Base-by-base conservation (phyloP, 2,888 invertebrate species). In the Lepidochitona cinerea region DNA sequence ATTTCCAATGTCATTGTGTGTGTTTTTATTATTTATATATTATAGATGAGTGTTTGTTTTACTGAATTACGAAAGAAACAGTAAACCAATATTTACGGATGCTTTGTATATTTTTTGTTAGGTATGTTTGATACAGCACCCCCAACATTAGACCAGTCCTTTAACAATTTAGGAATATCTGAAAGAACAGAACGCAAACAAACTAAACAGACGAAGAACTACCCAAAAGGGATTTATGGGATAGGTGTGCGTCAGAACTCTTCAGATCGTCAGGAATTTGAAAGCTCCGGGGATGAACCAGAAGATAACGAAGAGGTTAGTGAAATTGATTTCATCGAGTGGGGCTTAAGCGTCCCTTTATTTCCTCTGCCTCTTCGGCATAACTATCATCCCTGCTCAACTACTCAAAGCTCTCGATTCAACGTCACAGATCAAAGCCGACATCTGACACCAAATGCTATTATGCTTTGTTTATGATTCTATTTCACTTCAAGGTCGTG, bases 221-320 rank as follows among this genome's bases (percentile, higher is more conserved):
- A 78, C 78, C n/a, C 76, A 12, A 69, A 73, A 32, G 29, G 37
- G 52, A 68, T 49, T 26, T 68, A 65, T 69, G 71, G 84, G 36
- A 86, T 87, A 7, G 83, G 85, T 12, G 49, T 83, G 82, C 73
- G 84, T 75, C 82, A 84, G 74, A 76, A 83, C 68, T 84, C 83
- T 5, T 78, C 74, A 70, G 84, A 84, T 59, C 81, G 81, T 52
- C 79, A 79, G 0, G 37, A 68, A 18, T 36, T 18, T 36, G 70
- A 71, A 18, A 73, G 59, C n/a, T 70, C 70, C 68, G 33, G 66
- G 14, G 68, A 59, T 18, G 68, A 54, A 4, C 75, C 76, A 36
- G 79, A 80, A 26, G 84, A 85, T 59, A 68, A 80, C n/a, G 86
- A 85, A 70, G 87, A 86, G 71, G 85, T 85, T 78, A 82, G 83